These are phyloP conservation scores for Mormyrus iriodes DNA, from an alignment of 2,113 vertebrate genomes.

Conservation along the genomic window DNA sequence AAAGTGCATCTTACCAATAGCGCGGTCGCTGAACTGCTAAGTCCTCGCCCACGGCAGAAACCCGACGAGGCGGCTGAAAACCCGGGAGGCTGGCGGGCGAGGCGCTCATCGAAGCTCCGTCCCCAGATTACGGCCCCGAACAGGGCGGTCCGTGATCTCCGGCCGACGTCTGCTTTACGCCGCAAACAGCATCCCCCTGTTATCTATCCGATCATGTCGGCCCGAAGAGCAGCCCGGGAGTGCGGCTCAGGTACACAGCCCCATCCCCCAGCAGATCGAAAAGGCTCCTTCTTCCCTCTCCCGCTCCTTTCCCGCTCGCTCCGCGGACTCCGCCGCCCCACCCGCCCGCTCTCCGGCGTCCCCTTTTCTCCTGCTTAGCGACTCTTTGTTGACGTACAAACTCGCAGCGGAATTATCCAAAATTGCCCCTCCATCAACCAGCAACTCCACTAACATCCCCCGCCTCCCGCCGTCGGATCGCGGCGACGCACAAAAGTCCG, in stretches of 20 bases:
- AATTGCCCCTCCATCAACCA: background rate
- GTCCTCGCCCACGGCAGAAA: background rate
- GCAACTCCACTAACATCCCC: background rate
- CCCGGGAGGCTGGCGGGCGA: background rate
- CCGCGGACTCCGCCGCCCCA: background rate
- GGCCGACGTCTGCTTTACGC: background rate
- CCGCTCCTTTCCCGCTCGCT: constrained; percentile 9
- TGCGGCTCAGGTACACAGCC: constrained; percentile 38
- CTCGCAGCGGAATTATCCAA: background rate
- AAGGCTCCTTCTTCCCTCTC: constrained; percentile 33
- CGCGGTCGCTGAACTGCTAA: background rate
- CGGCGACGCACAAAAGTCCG: background rate
- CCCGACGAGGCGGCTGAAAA: background rate
- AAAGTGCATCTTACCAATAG: background rate
- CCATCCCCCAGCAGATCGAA: constrained; percentile 53
- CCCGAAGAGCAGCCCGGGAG: constrained; percentile 41
- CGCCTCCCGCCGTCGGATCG: background rate
- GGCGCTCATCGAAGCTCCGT: background rate
- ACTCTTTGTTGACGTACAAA: background rate
- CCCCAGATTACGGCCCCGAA: background rate
- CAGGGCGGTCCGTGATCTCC: background rate
- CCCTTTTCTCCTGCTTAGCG: background rate
- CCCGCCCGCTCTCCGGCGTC: background rate
- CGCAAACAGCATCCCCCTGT: background rate
- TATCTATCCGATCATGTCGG: constrained; percentile 26